Conservation (phyloP, 2,797 vertebrate genomes). For the Salmo trutta region DNA sequence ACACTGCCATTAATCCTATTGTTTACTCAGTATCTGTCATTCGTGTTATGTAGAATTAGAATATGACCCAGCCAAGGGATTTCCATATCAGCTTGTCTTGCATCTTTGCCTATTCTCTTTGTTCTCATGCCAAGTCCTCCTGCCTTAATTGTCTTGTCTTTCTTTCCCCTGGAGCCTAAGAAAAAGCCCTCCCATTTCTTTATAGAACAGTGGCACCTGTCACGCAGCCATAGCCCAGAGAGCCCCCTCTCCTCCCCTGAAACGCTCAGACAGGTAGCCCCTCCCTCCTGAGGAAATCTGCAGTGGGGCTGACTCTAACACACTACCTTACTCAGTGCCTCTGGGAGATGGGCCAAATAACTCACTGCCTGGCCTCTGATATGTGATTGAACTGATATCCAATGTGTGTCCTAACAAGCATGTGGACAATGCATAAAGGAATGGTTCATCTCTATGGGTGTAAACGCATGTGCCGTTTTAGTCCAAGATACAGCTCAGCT, state of each 20-base stretch:
- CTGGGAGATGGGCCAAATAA: background rate
- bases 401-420: background rate
- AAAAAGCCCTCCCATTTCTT: slow-evolving; percentile 86
- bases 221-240: slow-evolving; percentile 74
- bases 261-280: slow-evolving; percentile 88
- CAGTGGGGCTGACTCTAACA: slow-evolving; percentile 35
- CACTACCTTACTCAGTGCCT: background rate
- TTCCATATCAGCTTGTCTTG: background rate
- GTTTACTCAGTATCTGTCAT: background rate
- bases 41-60: background rate
- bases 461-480: too few relatives aligned
- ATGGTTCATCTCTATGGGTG: too few relatives aligned
- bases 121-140: background rate
- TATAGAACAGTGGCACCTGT: slow-evolving; percentile 87
- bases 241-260: slow-evolving; percentile 81
- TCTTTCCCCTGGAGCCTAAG: slow-evolving; percentile 73
- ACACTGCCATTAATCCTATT: background rate
- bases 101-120: background rate
- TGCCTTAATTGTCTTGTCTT: slow-evolving; percentile 20
- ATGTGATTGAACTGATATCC: background rate
- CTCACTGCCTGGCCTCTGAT: background rate
- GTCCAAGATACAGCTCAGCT: too few relatives aligned
- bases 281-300: background rate
- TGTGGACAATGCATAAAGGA: background rate
- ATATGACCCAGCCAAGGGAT: background rate